Conservation (phyloP, 2,888 invertebrate genomes). For the Furcula furcula region DNA sequence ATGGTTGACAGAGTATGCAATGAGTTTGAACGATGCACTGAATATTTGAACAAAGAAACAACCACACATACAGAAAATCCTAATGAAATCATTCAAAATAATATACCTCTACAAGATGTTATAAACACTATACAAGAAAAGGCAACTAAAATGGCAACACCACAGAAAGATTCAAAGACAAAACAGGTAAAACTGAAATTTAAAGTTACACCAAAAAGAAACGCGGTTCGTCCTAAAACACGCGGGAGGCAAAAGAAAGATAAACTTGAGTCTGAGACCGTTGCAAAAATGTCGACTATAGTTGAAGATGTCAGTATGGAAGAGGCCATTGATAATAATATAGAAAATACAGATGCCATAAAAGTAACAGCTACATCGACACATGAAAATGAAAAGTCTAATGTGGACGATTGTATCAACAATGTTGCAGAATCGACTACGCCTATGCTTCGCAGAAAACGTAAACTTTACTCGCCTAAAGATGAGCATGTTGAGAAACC, state of each 20-base stretch:
- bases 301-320: conserved; percentile 33
- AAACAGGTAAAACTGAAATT: conserved; percentile 36
- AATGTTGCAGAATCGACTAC: conserved; percentile 10
- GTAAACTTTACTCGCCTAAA: conserved; percentile 68
- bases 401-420: not conserved
- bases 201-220: conserved; percentile 23
- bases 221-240: conserved; percentile 6
- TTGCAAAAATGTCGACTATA: conserved; percentile 43
- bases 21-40: conserved; percentile 47
- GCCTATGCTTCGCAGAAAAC: conserved; percentile 41
- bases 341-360: conserved; percentile 10
- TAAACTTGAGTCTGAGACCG: conserved; percentile 21
- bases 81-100: conserved; percentile 9
- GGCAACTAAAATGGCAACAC: conserved; percentile 12
- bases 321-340: conserved; percentile 10
- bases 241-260: conserved; percentile 23
- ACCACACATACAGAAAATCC: conserved; percentile 4
- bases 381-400: too few species aligned
- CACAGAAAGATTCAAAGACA: conserved; percentile 8
- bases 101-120: conserved; percentile 19
- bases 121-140: conserved; percentile 12
- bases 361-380: too few species aligned
- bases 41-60: conserved; percentile 30
- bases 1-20: conserved; percentile 57
- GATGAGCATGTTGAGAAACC: conserved; percentile 32